Conservation (phyloP, 2,797 vertebrate species). For the Pseudomugil tenellus region DNA sequence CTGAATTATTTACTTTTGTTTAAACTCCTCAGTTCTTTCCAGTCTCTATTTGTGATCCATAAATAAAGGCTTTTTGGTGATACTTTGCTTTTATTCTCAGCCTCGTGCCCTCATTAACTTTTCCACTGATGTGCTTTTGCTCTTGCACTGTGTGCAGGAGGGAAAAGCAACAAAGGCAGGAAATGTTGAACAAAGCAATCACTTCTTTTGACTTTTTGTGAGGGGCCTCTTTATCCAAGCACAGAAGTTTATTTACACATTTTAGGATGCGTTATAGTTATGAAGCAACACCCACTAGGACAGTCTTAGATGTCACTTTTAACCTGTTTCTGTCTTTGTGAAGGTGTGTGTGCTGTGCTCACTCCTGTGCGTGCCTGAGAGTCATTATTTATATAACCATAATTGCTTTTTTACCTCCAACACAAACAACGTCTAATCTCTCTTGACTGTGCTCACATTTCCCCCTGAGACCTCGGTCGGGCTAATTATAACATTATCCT, state of each 20-base stretch:
- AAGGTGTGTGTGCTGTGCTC: neutral
- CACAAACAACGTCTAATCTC: conserved; percentile 43
- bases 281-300: conserved; percentile 6
- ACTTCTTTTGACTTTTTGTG: conserved; percentile 48
- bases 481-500: conserved; percentile 55
- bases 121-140: conserved; percentile 34
- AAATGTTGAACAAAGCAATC: conserved; percentile 34
- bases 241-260: conserved; percentile 34
- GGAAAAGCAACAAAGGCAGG: conserved; percentile 13
- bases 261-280: conserved; percentile 32
- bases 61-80: conserved; percentile 61
- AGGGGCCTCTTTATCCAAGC: conserved; percentile 55
- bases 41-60: conserved; percentile 50
- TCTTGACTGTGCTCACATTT: conserved; percentile 40
- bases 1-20: conserved; percentile 61
- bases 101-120: conserved; percentile 65
- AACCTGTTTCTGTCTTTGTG: neutral
- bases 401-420: conserved; percentile 48
- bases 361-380: conserved; percentile 17
- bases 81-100: conserved; percentile 59
- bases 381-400: conserved; percentile 38
- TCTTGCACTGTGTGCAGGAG: conserved; percentile 25
- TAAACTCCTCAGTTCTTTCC: conserved; percentile 57
- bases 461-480: conserved; percentile 32
- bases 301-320: conserved; percentile 1